Conservation (phyloP, 2,113 vertebrate genomes). For the Lichenostomus cassidix region DNA sequence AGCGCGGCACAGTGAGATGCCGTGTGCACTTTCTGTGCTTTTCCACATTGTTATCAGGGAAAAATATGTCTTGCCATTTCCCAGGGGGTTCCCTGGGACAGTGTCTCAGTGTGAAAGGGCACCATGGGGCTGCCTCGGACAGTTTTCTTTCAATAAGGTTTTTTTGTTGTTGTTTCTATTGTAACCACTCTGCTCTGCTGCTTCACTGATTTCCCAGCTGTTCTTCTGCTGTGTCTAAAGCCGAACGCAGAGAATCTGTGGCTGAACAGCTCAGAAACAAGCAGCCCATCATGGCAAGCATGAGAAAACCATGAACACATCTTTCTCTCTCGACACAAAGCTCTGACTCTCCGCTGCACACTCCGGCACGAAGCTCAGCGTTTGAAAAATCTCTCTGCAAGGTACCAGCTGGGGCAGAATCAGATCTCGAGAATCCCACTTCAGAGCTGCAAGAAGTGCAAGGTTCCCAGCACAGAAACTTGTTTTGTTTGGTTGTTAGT, state of each 20-base stretch:
- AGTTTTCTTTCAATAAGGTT: constrained; percentile 61
- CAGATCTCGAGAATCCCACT: neutral
- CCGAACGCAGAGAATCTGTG: constrained; percentile 7
- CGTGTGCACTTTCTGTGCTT: neutral
- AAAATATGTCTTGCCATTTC: constrained; percentile 57
- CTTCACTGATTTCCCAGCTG: constrained; percentile 72
- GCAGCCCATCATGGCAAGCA: constrained; percentile 4
- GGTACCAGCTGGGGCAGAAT: rapidly evolving
- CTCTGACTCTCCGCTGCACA: neutral
- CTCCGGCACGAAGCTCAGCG: neutral
- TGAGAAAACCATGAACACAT: constrained; percentile 22
- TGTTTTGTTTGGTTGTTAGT: neutral
- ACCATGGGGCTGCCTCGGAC: constrained; percentile 56
- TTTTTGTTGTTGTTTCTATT: constrained; percentile 35
- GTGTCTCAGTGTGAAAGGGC: constrained; percentile 60
- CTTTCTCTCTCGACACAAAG: neutral
- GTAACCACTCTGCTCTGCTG: constrained; percentile 69
- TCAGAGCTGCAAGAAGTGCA: neutral
- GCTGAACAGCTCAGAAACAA: constrained; percentile 30
- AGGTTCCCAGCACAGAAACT: neutral
- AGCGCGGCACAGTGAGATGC: neutral
- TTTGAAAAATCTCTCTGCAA: neutral
- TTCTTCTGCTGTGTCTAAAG: constrained; percentile 42
- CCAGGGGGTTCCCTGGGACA: constrained; percentile 41
- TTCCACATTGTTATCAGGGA: constrained; percentile 55